Percentiles rank a stretch among this genome's conserved stretches.
These are phyloP conservation scores for Rhimphoctona megacephalus DNA, from an alignment of 2,888 invertebrate species.

Conservation along the genomic window DNA sequence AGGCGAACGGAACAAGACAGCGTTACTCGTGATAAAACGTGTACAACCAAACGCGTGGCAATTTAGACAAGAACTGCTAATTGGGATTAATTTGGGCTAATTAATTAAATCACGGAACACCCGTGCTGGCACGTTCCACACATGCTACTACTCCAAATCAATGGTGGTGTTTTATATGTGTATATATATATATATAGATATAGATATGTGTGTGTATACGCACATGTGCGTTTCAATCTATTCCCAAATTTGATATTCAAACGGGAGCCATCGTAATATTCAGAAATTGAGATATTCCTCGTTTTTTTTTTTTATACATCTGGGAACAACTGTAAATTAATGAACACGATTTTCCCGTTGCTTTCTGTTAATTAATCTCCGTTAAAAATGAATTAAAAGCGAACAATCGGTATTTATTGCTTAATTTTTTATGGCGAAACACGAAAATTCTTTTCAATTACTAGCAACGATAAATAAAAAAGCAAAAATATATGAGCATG, in stretches of 20 bases:
- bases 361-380: neutral
- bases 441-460: neutral
- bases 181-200: neutral
- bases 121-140: slow-evolving; percentile 62
- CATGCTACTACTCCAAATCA: slow-evolving; percentile 27
- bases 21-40: slow-evolving; percentile 40
- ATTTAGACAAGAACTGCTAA: slow-evolving; percentile 78
- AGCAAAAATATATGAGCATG: neutral
- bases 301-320: neutral
- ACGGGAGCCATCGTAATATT: neutral
- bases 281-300: neutral
- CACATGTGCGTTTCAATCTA: neutral
- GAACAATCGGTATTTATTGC: neutral
- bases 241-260: neutral
- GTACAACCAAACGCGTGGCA: slow-evolving; percentile 68
- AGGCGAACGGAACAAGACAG: slow-evolving; percentile 6
- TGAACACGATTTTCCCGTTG: neutral
- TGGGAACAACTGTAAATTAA: neutral
- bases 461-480: neutral
- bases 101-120: slow-evolving; percentile 81
- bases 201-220: neutral
- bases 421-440: neutral
- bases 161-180: slow-evolving; percentile 18
- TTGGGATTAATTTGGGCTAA: slow-evolving; percentile 82
- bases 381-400: neutral